Percentiles rank a stretch among this genome's conserved stretches.
Conservation (phyloP, 1,140 invertebrate genomes). For the Doryteuthis pealeii region DNA sequence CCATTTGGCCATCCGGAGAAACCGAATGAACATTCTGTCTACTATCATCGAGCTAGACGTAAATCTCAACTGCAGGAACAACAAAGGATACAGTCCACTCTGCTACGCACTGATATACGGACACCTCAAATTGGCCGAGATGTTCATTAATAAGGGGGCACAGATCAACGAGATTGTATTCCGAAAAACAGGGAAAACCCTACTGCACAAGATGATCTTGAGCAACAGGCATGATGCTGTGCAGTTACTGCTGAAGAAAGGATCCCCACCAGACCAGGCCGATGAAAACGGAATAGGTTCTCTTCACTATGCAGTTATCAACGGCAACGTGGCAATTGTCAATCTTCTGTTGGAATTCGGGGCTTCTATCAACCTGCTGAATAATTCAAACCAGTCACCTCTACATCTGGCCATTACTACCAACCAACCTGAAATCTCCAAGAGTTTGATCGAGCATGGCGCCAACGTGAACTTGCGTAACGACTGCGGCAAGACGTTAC, state of each 20-base stretch:
- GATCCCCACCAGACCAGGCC: conserved; percentile 34
- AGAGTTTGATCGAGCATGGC: conserved; percentile 34
- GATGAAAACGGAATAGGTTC: conserved; percentile 37
- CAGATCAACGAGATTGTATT: conserved; percentile 37
- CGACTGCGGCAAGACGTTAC: conserved; percentile 34
- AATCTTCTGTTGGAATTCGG: conserved; percentile 37
- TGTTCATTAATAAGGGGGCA: conserved; percentile 43
- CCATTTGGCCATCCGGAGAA: conserved; percentile 38
- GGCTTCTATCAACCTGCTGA: conserved; percentile 36
- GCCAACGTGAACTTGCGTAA: conserved; percentile 40
- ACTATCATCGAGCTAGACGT: conserved; percentile 32
- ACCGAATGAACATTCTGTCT: conserved; percentile 30
- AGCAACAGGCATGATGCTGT: conserved; percentile 36
- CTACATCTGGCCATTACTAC: conserved; percentile 41
- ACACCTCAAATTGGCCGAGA: conserved; percentile 23
- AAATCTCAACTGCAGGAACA: conserved; percentile 38
- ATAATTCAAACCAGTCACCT: conserved; percentile 32
- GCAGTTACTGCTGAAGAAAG: conserved; percentile 38
- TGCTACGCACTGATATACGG: conserved; percentile 21
- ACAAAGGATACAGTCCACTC: conserved; percentile 39
- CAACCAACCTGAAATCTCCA: conserved; percentile 41
- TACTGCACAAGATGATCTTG: conserved; percentile 45
- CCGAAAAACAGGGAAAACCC: conserved; percentile 33
- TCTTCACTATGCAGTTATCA: conserved; percentile 38
- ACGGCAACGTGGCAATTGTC: conserved; percentile 34